Conservation (phyloP, 1,140 invertebrate genomes). For the Matsumurasca onukii region DNA sequence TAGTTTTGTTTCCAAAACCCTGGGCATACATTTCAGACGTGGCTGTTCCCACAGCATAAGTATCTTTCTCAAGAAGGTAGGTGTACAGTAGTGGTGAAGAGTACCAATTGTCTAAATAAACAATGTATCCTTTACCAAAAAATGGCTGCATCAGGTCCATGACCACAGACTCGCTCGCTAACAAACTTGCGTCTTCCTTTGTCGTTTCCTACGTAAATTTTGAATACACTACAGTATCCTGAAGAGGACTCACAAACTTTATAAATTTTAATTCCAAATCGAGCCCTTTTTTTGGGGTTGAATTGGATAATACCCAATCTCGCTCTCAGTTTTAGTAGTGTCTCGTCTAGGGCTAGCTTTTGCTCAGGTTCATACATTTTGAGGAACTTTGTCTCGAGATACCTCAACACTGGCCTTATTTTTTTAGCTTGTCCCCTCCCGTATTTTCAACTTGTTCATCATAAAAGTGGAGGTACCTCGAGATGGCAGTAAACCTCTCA, state of each 20-base stretch:
- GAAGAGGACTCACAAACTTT: neutral
- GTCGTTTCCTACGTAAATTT: neutral
- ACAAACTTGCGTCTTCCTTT: neutral
- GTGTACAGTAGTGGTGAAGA: neutral
- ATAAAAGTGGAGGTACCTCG: neutral
- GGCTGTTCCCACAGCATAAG: neutral
- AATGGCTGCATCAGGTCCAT: neutral
- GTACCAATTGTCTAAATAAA: slow-evolving; percentile 1
- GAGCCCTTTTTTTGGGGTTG: slow-evolving; percentile 1
- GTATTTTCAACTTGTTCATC: neutral
- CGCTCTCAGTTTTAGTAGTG: neutral
- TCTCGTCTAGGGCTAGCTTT: neutral
- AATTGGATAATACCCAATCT: neutral
- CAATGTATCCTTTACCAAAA: neutral
- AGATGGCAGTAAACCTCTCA: neutral
- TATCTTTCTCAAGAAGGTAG: neutral
- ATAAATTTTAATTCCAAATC: slow-evolving; percentile 6
- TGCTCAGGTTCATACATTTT: neutral
- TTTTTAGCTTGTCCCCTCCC: neutral
- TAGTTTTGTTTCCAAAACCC: neutral
- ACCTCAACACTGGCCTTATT: neutral
- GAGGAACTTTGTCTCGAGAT: neutral
- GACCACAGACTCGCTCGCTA: neutral
- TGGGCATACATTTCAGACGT: neutral
- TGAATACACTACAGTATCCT: neutral